Evolutionary conservation across 2,888 invertebrate genomes (phyloP).

Genomic region (Drosophila anomalata): DNA sequence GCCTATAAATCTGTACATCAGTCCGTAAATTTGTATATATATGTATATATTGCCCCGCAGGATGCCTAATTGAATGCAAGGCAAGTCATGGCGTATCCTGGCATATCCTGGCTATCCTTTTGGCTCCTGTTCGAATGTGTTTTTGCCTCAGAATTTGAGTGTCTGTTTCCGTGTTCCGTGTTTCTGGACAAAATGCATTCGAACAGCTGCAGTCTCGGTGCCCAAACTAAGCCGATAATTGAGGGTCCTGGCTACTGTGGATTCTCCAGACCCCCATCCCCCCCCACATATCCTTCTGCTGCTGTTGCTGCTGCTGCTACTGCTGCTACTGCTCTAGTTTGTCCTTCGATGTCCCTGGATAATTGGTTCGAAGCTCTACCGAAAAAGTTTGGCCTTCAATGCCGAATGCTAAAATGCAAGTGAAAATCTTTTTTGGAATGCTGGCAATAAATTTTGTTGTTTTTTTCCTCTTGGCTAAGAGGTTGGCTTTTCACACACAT

Average conservation of each 20-base stretch:
- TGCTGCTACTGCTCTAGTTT: background rate
- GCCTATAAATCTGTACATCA: conserved; percentile 6
- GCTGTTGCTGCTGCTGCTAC: background rate
- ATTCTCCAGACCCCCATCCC: background rate
- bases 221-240: conserved; percentile 48
- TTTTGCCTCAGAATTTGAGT: background rate
- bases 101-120: background rate
- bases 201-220: conserved; percentile 36
- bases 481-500: conserved; percentile 13
- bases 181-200: conserved; percentile 25
- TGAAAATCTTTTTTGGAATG: conserved; percentile 35
- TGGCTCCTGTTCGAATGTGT: conserved; percentile 1
- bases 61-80: conserved; percentile 50
- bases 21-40: conserved; percentile 6
- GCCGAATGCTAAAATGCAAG: conserved; percentile 30
- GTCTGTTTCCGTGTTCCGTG: conserved; percentile 1
- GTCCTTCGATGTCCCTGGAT: conserved; percentile 5
- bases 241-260: conserved; percentile 26
- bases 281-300: background rate
- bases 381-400: background rate
- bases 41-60: conserved; percentile 23
- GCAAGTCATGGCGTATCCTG: conserved; percentile 17
- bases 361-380: conserved; percentile 11
- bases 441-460: conserved; percentile 33
- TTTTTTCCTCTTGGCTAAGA: background rate